phyloP scores from a whole-genome alignment of 23 tunicate species.

The Aplidium turbinatum region DNA sequence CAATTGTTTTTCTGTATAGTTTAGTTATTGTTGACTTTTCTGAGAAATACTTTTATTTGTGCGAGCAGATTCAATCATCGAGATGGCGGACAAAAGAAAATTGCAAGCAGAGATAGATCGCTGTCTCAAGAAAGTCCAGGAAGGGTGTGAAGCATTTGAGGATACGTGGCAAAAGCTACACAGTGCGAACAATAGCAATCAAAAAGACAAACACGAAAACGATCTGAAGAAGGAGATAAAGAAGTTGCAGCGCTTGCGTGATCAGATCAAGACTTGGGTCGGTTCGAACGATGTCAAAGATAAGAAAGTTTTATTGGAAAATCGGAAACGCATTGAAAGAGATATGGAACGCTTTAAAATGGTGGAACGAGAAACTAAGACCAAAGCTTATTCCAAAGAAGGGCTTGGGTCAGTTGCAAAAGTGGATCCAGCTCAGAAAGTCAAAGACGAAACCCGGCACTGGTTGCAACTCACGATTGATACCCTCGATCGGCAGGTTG shows the following conservation, averaged over 20 bases:
- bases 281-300: conserved; percentile 91
- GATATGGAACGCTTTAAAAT: conserved; percentile 99
- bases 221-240: conserved; percentile 97
- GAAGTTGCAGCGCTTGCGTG: conserved; percentile 90
- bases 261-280: conserved; percentile 98
- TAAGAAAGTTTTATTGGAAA: conserved; percentile 59
- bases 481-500: conserved; percentile 59
- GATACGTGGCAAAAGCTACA: conserved; percentile 96
- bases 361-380: conserved; percentile 97
- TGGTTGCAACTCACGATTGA: conserved; percentile 88
- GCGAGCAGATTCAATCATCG: not conserved
- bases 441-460: conserved; percentile 87
- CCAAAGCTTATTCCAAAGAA: conserved; percentile 99
- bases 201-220: conserved; percentile 96
- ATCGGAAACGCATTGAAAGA: conserved; percentile 90
- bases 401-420: conserved; percentile 81
- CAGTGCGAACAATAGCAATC: conserved; percentile 91
- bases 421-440: conserved; percentile 98
- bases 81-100: conserved; percentile 95
- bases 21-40: too few species aligned
- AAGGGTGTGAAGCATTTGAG: conserved; percentile 97
- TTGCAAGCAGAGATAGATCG: conserved; percentile 96
- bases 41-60: too few species aligned
- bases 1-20: too few species aligned
- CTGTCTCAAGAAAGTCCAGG: conserved; percentile 87